phyloP scores from a whole-genome alignment of 2,888 invertebrate species.

The Laothoe populi region DNA sequence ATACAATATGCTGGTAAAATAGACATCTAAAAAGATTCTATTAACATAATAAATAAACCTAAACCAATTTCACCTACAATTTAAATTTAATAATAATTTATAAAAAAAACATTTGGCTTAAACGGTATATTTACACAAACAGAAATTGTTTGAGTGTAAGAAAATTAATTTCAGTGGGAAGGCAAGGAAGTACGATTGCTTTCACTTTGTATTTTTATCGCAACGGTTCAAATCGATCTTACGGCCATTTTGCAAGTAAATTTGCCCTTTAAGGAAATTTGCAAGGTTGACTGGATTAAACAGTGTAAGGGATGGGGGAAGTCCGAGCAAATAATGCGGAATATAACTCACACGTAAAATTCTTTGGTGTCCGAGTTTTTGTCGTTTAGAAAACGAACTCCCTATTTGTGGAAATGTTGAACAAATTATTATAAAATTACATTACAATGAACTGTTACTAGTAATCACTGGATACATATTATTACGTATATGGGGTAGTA shows the following conservation, averaged over 20 bases:
- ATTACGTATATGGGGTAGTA: too few species aligned
- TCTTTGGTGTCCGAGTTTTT: neutral
- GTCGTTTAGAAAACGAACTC: neutral
- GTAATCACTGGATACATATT: too few species aligned
- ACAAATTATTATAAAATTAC: too few species aligned
- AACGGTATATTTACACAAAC: neutral
- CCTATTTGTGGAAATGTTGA: too few species aligned
- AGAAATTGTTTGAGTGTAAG: neutral
- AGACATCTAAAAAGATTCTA: neutral
- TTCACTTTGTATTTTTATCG: constrained; percentile 3
- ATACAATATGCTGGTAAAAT: neutral
- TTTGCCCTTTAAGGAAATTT: constrained; percentile 24
- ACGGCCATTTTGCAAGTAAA: constrained; percentile 7
- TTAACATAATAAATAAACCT: neutral
- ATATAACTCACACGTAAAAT: constrained; percentile 10
- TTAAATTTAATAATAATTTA: too few species aligned
- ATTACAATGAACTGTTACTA: too few species aligned
- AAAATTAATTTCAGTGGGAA: neutral
- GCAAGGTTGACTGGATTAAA: constrained; percentile 25
- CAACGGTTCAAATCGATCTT: neutral
- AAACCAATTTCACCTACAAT: constrained; percentile 1
- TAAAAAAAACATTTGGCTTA: neutral
- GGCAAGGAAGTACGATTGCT: neutral
- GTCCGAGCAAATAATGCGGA: constrained; percentile 3
- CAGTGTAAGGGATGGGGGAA: neutral